Evolutionary conservation across 2,113 vertebrate species (phyloP).

Genomic region (Leptodactylus fuscus): DNA sequence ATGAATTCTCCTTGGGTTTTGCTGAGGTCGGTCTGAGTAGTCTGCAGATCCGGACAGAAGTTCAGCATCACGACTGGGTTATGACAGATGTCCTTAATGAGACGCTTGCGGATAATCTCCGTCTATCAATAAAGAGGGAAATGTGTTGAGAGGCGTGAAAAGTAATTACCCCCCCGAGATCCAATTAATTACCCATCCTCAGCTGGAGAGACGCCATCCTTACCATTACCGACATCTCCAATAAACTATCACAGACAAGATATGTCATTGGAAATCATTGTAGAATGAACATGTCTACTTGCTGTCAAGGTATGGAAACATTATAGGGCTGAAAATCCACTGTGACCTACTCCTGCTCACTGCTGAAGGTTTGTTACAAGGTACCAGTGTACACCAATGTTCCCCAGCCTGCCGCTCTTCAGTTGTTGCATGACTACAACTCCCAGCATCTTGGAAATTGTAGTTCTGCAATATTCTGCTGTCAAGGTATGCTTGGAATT

Average conservation of each 20-base stretch:
- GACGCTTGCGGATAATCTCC: slow-evolving; percentile 89
- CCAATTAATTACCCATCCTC: background rate
- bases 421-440: too few relatives aligned
- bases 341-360: background rate
- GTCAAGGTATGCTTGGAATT: too few relatives aligned
- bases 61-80: slow-evolving; percentile 94
- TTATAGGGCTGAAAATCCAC: too few relatives aligned
- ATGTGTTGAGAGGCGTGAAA: background rate
- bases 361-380: background rate
- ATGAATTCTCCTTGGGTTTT: slow-evolving; percentile 89
- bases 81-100: slow-evolving; percentile 93
- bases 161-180: slow-evolving; percentile 7
- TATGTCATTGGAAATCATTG: too few relatives aligned
- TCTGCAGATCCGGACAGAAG: slow-evolving; percentile 89
- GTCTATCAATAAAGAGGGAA: slow-evolving; percentile 71
- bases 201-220: background rate
- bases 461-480: too few relatives aligned
- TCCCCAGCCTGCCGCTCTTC: too few relatives aligned
- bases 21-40: slow-evolving; percentile 76
- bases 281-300: background rate
- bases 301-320: background rate
- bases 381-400: background rate
- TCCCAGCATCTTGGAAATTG: too few relatives aligned
- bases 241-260: background rate
- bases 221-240: background rate